Evolutionary conservation across 2,888 invertebrate species (phyloP), one percentile per base, ranked within the genome.

Genomic region (Yponomeuta malinellus): DNA sequence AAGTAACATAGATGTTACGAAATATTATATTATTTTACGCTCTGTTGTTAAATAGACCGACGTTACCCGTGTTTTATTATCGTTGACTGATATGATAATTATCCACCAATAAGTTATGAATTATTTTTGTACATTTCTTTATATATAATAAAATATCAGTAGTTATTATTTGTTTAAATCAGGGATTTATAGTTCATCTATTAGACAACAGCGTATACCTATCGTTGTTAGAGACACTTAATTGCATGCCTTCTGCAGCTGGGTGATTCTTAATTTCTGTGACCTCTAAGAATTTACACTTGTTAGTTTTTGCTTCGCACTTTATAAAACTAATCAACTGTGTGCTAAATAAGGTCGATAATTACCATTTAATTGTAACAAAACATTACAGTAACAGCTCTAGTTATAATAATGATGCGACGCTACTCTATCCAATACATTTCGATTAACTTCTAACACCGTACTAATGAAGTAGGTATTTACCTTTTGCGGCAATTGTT

Each of bases 301-400:
- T 71, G 72, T 74, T 74, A 72, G 71, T 73, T 73, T 74, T 74
- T 75, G 71, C 71, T 71, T 72, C 33, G 48, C 68, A 71, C 71
- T 74, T 75, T 74, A 69, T 73, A 71, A 72, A 75, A 74, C 73
- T 74, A 74, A 77, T 76, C 75, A 76, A 73, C 73, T 73, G 69
- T 59, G 69, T 72, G 74, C 72, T 74, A 74, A 76, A 74, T 72
- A 72, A 72, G 65, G 64, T 64, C 72, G 73, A 37, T 73, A 72
- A 72, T 73, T 74, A 73, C 72, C 66, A 70, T 73, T 68, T 72
- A 72, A 72, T 71, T 72, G 72, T 65, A 8, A 67, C 68, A 72
- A 71, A 70, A 70, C 31, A 48, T 59, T 3, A 37, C 43, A 64
- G 37, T 48, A 70, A 68, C 70, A 70, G 48, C 33, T 71, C 70